Evolutionary conservation across 2,888 invertebrate species (phyloP).

Genomic region (Oithona nana): DNA sequence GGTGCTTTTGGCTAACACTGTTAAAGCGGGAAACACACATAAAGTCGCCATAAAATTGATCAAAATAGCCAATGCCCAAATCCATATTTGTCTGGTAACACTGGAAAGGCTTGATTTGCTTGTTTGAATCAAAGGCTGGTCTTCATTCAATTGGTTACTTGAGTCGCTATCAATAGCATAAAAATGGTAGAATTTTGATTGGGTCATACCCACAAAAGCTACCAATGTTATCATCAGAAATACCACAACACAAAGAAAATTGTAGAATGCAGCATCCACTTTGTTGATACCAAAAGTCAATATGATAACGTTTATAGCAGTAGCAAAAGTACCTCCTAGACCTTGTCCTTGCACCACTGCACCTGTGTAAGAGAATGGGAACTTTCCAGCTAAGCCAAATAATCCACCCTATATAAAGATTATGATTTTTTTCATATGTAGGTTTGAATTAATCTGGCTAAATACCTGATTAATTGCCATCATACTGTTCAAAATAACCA

Average conservation of each 20-base stretch:
- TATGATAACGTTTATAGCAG: slow-evolving; percentile 60
- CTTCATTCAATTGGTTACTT: too few relatives aligned
- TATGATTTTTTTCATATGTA: too few relatives aligned
- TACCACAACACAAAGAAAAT: slow-evolving; percentile 66
- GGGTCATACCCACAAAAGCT: slow-evolving; percentile 47
- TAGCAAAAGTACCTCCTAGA: slow-evolving; percentile 72
- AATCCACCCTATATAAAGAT: too few relatives aligned
- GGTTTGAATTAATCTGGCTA: too few relatives aligned
- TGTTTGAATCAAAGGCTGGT: too few relatives aligned
- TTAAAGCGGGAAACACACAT: slow-evolving; percentile 66
- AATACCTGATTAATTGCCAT: slow-evolving; percentile 15
- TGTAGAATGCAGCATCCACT: slow-evolving; percentile 60
- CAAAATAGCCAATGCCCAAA: slow-evolving; percentile 53
- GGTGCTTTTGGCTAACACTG: slow-evolving; percentile 56
- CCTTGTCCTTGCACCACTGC: slow-evolving; percentile 71
- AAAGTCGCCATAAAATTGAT: slow-evolving; percentile 60
- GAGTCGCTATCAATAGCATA: too few relatives aligned
- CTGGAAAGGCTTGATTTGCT: not conserved
- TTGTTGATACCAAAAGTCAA: slow-evolving; percentile 61
- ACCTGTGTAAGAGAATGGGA: slow-evolving; percentile 70
- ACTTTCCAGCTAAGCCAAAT: slow-evolving; percentile 67
- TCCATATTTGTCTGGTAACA: slow-evolving; percentile 43
- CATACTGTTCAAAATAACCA: slow-evolving; percentile 50
- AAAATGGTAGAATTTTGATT: slow-evolving; percentile 32
- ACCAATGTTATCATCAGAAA: too few relatives aligned